These are phyloP conservation scores for Pterostichus madidus DNA, from an alignment of 2,888 invertebrate genomes.

Conservation along the genomic window DNA sequence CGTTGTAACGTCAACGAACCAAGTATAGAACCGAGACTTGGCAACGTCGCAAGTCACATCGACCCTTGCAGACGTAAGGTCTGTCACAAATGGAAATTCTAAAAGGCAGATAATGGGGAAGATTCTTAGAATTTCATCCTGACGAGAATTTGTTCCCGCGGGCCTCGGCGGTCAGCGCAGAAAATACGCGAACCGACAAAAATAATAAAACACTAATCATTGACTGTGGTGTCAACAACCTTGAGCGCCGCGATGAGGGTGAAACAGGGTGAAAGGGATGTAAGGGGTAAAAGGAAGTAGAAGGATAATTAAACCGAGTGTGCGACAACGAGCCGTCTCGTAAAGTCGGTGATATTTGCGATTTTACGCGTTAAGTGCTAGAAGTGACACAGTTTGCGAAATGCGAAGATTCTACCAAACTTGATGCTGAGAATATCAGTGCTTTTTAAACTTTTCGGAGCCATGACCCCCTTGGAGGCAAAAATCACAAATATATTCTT, in stretches of 20 bases:
- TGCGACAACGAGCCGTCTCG: conserved; percentile 21
- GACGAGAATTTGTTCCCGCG: background rate
- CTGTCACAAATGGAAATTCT: conserved; percentile 67
- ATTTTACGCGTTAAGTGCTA: conserved; percentile 43
- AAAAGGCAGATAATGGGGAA: conserved; percentile 65
- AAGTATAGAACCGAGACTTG: conserved; percentile 46
- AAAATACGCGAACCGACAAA: conserved; percentile 26
- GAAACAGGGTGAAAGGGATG: background rate
- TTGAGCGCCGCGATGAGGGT: background rate
- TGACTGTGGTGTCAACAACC: conserved; percentile 30
- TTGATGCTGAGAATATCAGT: conserved; percentile 1
- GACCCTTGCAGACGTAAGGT: conserved; percentile 63
- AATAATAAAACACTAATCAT: conserved; percentile 50
- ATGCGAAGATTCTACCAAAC: conserved; percentile 17
- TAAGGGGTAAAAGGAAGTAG: conserved; percentile 19
- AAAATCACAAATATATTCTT: no score
- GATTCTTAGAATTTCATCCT: conserved; percentile 65
- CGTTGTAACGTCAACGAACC: conserved; percentile 42
- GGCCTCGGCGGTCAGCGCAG: background rate
- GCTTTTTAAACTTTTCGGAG: no score
- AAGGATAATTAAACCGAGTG: conserved; percentile 30
- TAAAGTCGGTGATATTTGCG: conserved; percentile 36
- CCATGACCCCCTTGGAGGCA: no score
- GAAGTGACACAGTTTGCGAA: conserved; percentile 32
- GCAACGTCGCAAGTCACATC: conserved; percentile 62